A percentile compares a stretch with the other conserved stretches of the same genome.
Evolutionary conservation across 2,797 vertebrate species (phyloP).

Genomic region (Poecilia picta): DNA sequence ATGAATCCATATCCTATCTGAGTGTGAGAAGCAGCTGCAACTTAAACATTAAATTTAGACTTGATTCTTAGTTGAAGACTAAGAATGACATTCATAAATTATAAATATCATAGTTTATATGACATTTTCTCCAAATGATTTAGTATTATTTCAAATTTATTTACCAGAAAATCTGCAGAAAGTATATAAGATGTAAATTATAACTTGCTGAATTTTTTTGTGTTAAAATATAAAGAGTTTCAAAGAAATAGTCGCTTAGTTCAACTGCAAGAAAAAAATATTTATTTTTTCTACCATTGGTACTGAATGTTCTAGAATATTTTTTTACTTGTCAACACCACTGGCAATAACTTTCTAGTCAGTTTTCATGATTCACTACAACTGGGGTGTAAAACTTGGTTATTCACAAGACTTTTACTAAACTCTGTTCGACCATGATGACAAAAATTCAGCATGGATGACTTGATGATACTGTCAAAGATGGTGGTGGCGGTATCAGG

Average conservation of each 20-base stretch:
- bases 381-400: background rate
- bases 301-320: background rate
- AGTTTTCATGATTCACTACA: background rate
- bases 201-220: background rate
- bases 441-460: background rate
- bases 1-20: background rate
- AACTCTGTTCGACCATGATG: background rate
- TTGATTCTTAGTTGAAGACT: background rate
- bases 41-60: background rate
- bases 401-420: too few species aligned
- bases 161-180: background rate
- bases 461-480: background rate
- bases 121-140: background rate
- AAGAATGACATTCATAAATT: too few species aligned
- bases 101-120: background rate
- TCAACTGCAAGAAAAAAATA: background rate
- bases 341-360: background rate
- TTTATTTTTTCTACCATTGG: too few species aligned
- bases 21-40: background rate
- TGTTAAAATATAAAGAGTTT: background rate
- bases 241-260: background rate
- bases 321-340: background rate
- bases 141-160: background rate
- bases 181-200: background rate
- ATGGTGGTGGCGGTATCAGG: background rate